Evolutionary conservation across 2,113 vertebrate species (phyloP).

Genomic region (Scomber scombrus): DNA sequence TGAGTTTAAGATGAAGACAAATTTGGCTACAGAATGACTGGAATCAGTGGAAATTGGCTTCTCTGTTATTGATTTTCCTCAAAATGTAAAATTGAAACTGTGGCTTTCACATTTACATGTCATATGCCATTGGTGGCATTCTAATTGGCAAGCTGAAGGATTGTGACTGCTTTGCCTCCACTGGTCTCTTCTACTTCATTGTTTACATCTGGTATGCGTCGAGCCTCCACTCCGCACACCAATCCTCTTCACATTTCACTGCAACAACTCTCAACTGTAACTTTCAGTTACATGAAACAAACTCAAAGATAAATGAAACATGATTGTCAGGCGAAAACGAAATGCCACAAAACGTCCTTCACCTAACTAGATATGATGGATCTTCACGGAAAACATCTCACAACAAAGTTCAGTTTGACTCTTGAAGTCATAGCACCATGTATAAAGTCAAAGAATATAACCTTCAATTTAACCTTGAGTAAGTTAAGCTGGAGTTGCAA

Average conservation of each 20-base stretch:
- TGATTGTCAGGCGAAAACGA: neutral
- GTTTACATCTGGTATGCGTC: conserved; percentile 29
- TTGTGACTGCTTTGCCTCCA: conserved; percentile 5
- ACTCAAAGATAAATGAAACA: neutral
- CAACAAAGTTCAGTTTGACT: neutral
- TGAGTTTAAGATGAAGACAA: neutral
- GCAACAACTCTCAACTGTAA: conserved; percentile 22
- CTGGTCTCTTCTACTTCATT: conserved; percentile 26
- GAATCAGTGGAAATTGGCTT: neutral
- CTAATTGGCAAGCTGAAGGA: neutral
- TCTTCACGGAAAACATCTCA: neutral
- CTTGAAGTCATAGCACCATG: neutral
- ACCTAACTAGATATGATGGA: neutral
- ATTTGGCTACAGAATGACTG: neutral
- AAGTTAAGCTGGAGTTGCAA: neutral
- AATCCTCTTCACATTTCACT: conserved; percentile 14
- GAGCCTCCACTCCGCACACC: conserved; percentile 4
- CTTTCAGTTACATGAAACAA: conserved; percentile 20
- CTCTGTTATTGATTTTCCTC: conserved; percentile 5
- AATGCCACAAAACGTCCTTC: conserved; percentile 3
- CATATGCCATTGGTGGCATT: neutral
- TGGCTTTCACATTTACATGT: neutral
- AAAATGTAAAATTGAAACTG: neutral
- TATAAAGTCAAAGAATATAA: neutral
- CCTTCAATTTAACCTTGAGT: conserved; percentile 11